Evolutionary conservation across 53 echinoderm and acorn worm genomes (phyloP), one percentile per base, ranked within the genome.

Genomic region (Hippasteria phrygiana): DNA sequence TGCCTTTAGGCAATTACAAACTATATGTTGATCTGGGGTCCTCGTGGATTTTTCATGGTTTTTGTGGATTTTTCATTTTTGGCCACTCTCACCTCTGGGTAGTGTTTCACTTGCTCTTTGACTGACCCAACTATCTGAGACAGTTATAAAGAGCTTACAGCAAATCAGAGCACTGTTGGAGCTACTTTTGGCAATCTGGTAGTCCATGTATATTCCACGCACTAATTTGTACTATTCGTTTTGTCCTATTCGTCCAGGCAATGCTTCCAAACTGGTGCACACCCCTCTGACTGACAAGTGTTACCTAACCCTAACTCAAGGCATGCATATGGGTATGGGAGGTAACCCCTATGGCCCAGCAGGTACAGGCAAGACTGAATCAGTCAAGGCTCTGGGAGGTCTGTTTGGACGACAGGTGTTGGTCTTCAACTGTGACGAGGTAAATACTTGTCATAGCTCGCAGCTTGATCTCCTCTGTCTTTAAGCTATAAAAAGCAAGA

Each of bases 381-480:
- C 95, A 8, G 94, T 98, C 89, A 98, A 98, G 84, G 99, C 99
- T 0, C 92, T 98, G 0, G 99, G 99, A 43, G 99, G 99, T 59
- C 72, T 98, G 78, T 96, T 98, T 78, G 99, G 99, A 17, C 84
- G 99, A 89, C 99, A 98, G 76, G 99, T 98, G 26, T 78, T 98
- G 35, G 99, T 98, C 14, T 98, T 98, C 92, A 98, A 98, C 87
- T 98, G 99, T 93, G 99, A 98, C 71, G 99, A 98, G 94, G 99
- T 98, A 75, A 78, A 14, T 8, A 1, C 5, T 22, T 24, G 20
- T 31, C 27, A 2, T 2, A 37, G 14, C 9, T 37, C 35, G 2
- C 11, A 12, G 31, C 1, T 31, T 63, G 32, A 2, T 67, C 34
- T 34, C n/a, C 18, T 43, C 1, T 45, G 75, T 22, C 32, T 65